phyloP scores from a whole-genome alignment of 2,113 vertebrate genomes.

The Solea senegalensis region DNA sequence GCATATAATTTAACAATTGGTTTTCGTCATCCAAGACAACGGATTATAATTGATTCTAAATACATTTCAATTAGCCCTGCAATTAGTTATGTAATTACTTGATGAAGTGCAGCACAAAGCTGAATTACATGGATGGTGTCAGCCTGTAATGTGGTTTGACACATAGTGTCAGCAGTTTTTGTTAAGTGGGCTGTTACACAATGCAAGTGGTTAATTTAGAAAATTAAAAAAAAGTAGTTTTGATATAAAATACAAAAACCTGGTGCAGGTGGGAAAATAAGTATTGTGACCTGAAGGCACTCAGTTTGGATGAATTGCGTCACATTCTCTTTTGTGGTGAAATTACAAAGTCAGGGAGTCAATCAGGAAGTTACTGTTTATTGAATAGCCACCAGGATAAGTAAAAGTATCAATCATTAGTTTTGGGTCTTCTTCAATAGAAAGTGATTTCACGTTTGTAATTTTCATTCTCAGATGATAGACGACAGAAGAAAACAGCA shows the following conservation, averaged over 20 bases:
- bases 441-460: too few species aligned
- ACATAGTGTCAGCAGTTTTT: not conserved
- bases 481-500: too few species aligned
- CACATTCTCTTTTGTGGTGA: too few species aligned
- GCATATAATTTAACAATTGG: constrained; percentile 50
- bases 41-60: constrained; percentile 67
- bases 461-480: too few species aligned
- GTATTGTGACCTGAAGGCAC: too few species aligned
- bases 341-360: too few species aligned
- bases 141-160: constrained; percentile 20
- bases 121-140: constrained; percentile 33
- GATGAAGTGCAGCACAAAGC: constrained; percentile 24
- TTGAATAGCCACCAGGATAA: too few species aligned
- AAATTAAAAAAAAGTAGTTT: constrained; percentile 5
- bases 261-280: not conserved
- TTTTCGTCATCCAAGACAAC: constrained; percentile 47
- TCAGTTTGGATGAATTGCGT: too few species aligned
- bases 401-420: too few species aligned
- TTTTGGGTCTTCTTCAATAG: too few species aligned
- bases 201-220: constrained; percentile 3
- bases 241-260: constrained; percentile 9
- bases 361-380: too few species aligned
- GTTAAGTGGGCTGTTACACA: not conserved
- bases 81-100: constrained; percentile 55
- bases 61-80: constrained; percentile 53